These are phyloP conservation scores for Sisor rabdophorus DNA, from an alignment of 2,113 vertebrate genomes.

Conservation along the genomic window DNA sequence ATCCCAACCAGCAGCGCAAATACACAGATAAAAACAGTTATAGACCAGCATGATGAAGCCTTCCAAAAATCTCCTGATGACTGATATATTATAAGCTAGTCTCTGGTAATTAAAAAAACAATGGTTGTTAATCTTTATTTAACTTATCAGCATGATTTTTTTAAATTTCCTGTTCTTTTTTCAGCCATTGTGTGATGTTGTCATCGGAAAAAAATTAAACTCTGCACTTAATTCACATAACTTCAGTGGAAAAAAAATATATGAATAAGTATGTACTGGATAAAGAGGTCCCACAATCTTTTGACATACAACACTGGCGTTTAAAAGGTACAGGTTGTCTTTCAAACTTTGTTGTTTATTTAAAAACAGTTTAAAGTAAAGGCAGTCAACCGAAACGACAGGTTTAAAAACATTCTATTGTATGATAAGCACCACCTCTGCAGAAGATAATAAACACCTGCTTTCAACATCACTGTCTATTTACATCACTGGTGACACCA, in stretches of 20 bases:
- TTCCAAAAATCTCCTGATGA: background rate
- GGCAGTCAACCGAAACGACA: no score
- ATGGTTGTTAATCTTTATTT: constrained; percentile 32
- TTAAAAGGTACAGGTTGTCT: no score
- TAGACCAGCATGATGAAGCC: background rate
- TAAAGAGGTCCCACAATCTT: no score
- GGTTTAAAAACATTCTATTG: no score
- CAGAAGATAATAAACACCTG: no score
- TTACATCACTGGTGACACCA: no score
- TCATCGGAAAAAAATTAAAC: constrained; percentile 30
- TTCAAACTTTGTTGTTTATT: no score
- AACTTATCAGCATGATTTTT: constrained; percentile 23
- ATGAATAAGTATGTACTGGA: background rate
- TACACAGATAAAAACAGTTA: background rate
- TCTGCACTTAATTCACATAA: no score
- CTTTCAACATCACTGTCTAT: no score
- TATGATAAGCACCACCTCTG: no score
- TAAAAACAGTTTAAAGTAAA: no score
- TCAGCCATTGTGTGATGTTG: constrained; percentile 27
- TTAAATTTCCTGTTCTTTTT: constrained; percentile 28
- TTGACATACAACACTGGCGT: no score
- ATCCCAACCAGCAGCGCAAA: background rate
- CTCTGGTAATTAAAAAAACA: background rate
- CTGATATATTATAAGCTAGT: background rate
- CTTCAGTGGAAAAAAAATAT: background rate